Percentiles rank a stretch among this genome's conserved stretches.
phyloP scores from a whole-genome alignment of 2,888 invertebrate genomes.

The Tachina grossa region DNA sequence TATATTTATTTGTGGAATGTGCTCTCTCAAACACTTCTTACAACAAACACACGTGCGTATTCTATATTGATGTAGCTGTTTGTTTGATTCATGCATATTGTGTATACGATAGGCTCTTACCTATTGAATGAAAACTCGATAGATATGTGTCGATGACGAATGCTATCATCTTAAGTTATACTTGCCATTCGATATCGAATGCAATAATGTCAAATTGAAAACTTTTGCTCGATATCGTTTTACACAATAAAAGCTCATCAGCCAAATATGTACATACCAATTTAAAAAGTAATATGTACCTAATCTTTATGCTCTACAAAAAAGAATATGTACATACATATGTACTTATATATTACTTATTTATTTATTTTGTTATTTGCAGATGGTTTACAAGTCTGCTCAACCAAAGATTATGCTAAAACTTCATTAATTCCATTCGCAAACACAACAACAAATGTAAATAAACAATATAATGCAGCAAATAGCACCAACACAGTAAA shows the following conservation, averaged over 20 bases:
- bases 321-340: background rate
- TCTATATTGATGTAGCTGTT: too few species aligned
- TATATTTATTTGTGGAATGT: too few species aligned
- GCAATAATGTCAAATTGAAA: too few species aligned
- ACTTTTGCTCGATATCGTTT: background rate
- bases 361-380: slow-evolving; percentile 44
- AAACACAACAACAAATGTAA: slow-evolving; percentile 68
- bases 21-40: too few species aligned
- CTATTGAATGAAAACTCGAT: too few species aligned
- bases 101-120: too few species aligned
- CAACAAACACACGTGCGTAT: too few species aligned
- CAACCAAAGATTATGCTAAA: slow-evolving; percentile 71
- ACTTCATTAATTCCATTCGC: slow-evolving; percentile 66
- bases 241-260: background rate
- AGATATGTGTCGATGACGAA: too few species aligned
- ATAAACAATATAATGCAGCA: slow-evolving; percentile 68
- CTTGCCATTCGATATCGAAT: too few species aligned
- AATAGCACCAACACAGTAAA: slow-evolving; percentile 71
- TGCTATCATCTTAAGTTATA: too few species aligned
- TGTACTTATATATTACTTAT: slow-evolving; percentile 36
- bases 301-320: background rate
- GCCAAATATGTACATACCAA: too few species aligned
- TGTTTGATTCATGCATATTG: too few species aligned
- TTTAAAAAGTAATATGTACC: background rate
- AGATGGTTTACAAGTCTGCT: slow-evolving; percentile 69